phyloP scores from a whole-genome alignment of 2,113 vertebrate species.

The Dicrurus megarhynchus region DNA sequence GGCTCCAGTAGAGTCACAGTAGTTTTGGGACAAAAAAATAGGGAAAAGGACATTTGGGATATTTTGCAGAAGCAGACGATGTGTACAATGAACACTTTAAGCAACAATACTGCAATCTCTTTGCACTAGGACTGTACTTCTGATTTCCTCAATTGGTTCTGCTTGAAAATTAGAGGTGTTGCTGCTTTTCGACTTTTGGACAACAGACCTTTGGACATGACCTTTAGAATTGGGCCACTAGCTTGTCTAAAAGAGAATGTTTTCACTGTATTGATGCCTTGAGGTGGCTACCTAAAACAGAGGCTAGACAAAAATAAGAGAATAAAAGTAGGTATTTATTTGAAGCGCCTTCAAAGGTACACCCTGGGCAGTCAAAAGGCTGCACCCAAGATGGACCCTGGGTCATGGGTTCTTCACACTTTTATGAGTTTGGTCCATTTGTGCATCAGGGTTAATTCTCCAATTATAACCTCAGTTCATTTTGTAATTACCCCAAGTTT shows the following conservation, averaged over 20 bases:
- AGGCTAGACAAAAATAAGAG: no score
- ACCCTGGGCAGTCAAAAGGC: no score
- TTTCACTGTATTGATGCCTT: not conserved
- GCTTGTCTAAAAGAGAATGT: not conserved
- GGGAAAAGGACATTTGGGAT: not conserved
- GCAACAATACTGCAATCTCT: not conserved
- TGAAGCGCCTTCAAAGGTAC: no score
- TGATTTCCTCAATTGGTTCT: not conserved
- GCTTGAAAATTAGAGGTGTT: not conserved
- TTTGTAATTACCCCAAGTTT: no score
- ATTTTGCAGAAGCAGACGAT: not conserved
- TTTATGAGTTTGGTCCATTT: no score
- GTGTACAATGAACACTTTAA: not conserved
- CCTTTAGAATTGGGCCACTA: not conserved
- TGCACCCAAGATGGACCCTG: no score
- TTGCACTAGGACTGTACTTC: not conserved
- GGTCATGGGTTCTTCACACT: no score
- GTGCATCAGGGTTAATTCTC: no score
- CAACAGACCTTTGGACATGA: not conserved
- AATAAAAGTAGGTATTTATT: no score
- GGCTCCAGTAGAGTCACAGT: not conserved
- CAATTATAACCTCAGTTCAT: no score
- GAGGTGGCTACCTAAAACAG: no score
- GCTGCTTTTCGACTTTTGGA: not conserved
- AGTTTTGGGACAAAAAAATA: not conserved